Base-by-base conservation (phyloP, 1,140 invertebrate genomes). In the Bombus confusus region DNA sequence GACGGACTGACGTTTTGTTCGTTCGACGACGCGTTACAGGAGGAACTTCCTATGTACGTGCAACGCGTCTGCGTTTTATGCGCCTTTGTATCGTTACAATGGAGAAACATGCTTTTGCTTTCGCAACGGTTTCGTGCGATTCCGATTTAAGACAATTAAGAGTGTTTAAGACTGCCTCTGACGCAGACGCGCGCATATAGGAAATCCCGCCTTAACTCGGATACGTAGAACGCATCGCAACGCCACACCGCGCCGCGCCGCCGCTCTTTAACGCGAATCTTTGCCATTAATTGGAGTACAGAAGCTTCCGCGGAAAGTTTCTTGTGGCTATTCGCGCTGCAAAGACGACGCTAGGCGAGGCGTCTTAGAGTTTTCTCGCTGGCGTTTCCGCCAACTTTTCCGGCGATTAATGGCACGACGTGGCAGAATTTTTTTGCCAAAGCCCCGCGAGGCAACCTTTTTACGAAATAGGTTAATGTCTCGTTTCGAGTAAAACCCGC, bases 241-340 rank as follows among this genome's bases (percentile, higher is more conserved):
- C 18, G 47, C 47, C 22, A 52, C 6, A 8, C 6, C 18, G 57
- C 25, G 1, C 2, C 57, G 57, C 57, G 57, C 22, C 57, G 31
- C 18, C 43, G 31, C 39, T 43, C 39, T 47, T 62, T 62, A 64
- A 62, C 39, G n/a, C 31, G 52, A 64, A 82, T 74, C 80, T n/a
- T 74, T 12, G 9, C 22, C 25, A 59, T 75, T 75, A 82, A 82
- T 75, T 75, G 39, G 41, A 74, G 80, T 37, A 64, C 31, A 72
- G 57, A 75, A 74, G 57, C 31, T 66, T 43, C 18, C 41, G 59
- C 18, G 41, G 18, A 62, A 76, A 83, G 34, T 83, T 83, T 66
- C 71, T 64, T 75, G 15, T 18, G 6, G 62, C 39, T 13, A 62
- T 74, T 31, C 39, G 39, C 71, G 39, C 34, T 34, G 39, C 52